A percentile compares a stretch with the other conserved stretches of the same genome.
Evolutionary conservation across 2,888 invertebrate genomes (phyloP).

Genomic region (Craniophora ligustri): DNA sequence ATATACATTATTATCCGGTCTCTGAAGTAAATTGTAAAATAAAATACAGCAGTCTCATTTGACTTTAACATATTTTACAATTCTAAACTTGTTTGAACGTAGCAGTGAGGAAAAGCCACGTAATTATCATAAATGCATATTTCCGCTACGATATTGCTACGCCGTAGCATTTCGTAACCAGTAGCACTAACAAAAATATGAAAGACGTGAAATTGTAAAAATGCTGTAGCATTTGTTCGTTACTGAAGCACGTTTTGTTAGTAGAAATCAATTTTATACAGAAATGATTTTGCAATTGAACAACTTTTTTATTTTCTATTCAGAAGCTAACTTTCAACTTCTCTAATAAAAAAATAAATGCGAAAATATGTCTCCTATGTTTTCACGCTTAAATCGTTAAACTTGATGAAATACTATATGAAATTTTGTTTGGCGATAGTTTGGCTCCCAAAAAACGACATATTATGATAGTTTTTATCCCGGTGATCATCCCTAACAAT

Average conservation of each 20-base stretch:
- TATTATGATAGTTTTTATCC: no score
- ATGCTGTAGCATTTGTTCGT: no score
- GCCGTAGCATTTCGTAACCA: slow-evolving; percentile 51
- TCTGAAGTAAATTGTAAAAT: slow-evolving; percentile 4
- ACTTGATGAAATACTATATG: no score
- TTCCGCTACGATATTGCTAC: slow-evolving; percentile 48
- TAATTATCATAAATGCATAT: slow-evolving; percentile 59
- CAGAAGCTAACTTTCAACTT: no score
- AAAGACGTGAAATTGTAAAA: slow-evolving; percentile 41
- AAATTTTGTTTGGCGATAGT: no score
- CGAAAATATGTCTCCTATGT: no score
- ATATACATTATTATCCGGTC: not conserved
- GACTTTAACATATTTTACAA: slow-evolving; percentile 35
- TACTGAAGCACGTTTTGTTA: not conserved
- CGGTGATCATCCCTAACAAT: no score
- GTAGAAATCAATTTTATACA: not conserved
- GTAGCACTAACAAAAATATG: slow-evolving; percentile 35
- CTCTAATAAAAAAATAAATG: no score
- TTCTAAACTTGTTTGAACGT: slow-evolving; percentile 34
- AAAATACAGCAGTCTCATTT: slow-evolving; percentile 11
- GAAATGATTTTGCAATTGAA: not conserved
- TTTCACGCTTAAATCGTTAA: no score
- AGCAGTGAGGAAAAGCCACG: slow-evolving; percentile 29
- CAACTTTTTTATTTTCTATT: no score
- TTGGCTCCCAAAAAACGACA: no score